Conservation (phyloP, 2,888 invertebrate species). For the Tenthredo notha region DNA sequence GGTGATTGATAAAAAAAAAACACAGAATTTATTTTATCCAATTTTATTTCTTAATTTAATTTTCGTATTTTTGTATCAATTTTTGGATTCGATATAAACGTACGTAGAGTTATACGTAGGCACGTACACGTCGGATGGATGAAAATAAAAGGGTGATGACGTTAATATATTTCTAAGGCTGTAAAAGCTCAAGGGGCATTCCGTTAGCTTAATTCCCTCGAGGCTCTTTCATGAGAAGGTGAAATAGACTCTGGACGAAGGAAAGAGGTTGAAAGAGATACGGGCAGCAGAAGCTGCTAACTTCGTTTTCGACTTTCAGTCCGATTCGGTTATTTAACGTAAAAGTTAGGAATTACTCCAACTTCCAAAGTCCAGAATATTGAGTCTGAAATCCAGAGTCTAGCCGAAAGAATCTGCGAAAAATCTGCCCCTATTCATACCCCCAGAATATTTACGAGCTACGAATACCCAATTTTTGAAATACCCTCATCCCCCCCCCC, state of each 20-base stretch:
- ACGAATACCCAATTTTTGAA: not conserved
- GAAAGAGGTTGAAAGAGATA: constrained; percentile 18
- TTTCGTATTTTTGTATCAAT: not conserved
- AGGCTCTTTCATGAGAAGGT: not conserved
- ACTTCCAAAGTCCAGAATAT: not conserved
- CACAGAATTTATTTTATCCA: too few species aligned
- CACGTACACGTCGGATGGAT: not conserved
- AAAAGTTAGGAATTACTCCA: constrained; percentile 43
- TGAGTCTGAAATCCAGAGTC: not conserved
- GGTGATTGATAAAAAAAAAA: constrained; percentile 65
- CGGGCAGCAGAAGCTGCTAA: constrained; percentile 3
- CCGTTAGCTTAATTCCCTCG: not conserved
- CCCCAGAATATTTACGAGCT: not conserved
- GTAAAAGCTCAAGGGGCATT: not conserved
- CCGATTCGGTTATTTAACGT: constrained; percentile 44
- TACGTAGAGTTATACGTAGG: not conserved
- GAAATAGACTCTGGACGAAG: constrained; percentile 29
- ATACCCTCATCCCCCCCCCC: not conserved
- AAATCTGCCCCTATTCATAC: not conserved
- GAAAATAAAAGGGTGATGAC: not conserved
- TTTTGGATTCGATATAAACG: not conserved
- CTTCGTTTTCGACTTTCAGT: constrained; percentile 44
- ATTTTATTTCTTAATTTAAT: not conserved
- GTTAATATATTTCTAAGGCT: not conserved
- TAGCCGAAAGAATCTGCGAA: not conserved